Percentiles rank a stretch among this genome's conserved stretches.
These are phyloP conservation scores for Nezara viridula DNA, from an alignment of 2,888 invertebrate species.

Conservation along the genomic window DNA sequence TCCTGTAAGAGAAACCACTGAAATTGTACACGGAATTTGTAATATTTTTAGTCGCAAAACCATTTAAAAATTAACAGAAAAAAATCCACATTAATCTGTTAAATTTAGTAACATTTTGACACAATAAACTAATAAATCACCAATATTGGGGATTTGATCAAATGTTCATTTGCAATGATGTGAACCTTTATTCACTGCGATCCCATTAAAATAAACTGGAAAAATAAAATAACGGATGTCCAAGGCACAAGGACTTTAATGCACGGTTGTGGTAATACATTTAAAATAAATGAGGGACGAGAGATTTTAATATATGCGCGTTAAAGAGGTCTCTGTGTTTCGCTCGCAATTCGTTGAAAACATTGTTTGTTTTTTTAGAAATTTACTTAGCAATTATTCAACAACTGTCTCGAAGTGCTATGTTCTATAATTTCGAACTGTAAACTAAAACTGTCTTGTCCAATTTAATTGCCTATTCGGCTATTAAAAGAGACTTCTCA, in stretches of 20 bases:
- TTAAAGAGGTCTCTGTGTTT: neutral
- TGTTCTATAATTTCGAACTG: neutral
- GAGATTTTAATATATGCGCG: conserved; percentile 40
- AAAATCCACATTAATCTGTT: neutral
- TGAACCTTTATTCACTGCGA: neutral
- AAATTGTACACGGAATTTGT: neutral
- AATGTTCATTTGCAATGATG: neutral
- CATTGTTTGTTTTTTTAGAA: neutral
- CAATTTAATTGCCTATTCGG: neutral
- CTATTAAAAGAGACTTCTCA: neutral
- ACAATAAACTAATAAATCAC: neutral
- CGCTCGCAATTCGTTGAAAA: neutral
- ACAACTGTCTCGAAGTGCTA: neutral
- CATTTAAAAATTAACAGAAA: neutral
- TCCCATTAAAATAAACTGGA: conserved; percentile 2
- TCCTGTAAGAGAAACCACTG: no score
- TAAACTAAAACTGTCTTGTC: neutral
- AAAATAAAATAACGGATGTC: conserved; percentile 1
- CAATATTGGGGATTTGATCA: neutral
- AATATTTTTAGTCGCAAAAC: neutral
- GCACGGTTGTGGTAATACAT: conserved; percentile 30
- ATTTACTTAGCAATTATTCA: neutral
- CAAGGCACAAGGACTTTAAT: conserved; percentile 39
- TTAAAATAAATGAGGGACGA: conserved; percentile 36
- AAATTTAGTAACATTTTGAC: neutral